These are phyloP conservation scores for Helicoverpa assulta DNA, from an alignment of 2,888 invertebrate genomes.

Conservation along the genomic window DNA sequence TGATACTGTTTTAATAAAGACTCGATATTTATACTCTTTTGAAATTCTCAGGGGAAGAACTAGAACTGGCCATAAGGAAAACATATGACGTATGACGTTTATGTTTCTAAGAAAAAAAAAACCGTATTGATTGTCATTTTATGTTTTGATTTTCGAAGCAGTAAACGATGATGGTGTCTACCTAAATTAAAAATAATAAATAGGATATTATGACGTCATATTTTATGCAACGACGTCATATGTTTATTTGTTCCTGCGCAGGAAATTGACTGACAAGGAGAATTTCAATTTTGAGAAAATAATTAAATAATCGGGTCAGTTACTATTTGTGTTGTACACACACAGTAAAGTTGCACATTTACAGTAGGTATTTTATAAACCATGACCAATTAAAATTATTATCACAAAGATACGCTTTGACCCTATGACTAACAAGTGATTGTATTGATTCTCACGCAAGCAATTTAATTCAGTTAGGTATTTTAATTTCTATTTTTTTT, in stretches of 20 bases:
- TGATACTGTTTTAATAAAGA: background rate
- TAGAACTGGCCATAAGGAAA: conserved; percentile 37
- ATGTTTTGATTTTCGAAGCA: background rate
- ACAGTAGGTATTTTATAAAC: background rate
- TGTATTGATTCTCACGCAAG: background rate
- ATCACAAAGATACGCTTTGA: background rate
- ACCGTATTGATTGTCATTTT: conserved; percentile 16
- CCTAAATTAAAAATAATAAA: background rate
- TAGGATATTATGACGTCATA: background rate
- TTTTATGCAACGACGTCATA: background rate
- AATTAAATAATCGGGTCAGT: too few relatives aligned
- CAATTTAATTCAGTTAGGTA: background rate
- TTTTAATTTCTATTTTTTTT: background rate
- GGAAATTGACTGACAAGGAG: too few relatives aligned
- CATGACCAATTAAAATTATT: conserved; percentile 4
- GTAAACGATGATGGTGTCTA: background rate
- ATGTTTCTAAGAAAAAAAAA: conserved; percentile 8
- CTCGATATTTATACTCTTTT: conserved; percentile 30
- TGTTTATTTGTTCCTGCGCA: too few relatives aligned
- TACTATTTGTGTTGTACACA: background rate
- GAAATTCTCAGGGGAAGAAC: conserved; percentile 28
- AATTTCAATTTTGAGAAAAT: too few relatives aligned
- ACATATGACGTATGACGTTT: background rate
- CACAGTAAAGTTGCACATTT: too few relatives aligned
- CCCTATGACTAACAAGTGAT: background rate